Evolutionary conservation across 2,888 invertebrate species (phyloP).

Genomic region (Sinelater perroti): DNA sequence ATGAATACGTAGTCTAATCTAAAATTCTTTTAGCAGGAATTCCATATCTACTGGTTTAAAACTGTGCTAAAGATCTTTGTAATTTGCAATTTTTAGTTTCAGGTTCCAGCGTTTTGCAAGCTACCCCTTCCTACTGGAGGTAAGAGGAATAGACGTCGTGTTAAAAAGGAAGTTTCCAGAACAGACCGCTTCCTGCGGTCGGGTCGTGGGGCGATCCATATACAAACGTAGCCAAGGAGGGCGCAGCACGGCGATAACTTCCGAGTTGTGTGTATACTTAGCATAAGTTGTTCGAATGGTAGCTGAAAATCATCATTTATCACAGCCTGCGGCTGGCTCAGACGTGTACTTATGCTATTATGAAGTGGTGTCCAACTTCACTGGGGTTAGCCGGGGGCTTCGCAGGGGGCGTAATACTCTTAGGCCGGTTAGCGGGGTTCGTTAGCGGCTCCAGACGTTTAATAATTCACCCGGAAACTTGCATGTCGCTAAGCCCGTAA

Average conservation of each 20-base stretch:
- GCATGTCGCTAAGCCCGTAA: conserved; percentile 30
- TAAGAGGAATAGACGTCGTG: too few relatives aligned
- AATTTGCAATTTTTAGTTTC: too few relatives aligned
- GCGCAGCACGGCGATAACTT: conserved; percentile 10
- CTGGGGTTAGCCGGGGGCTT: conserved; percentile 35
- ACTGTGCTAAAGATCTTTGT: too few relatives aligned
- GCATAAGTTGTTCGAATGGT: conserved; percentile 34
- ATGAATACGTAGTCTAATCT: too few relatives aligned
- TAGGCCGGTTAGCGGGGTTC: conserved; percentile 37
- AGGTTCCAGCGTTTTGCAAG: too few relatives aligned
- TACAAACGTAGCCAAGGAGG: too few relatives aligned
- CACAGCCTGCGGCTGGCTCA: conserved; percentile 43
- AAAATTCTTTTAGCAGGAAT: too few relatives aligned
- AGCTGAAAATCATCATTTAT: conserved; percentile 46
- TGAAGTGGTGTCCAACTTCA: conserved; percentile 45
- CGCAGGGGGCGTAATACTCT: conserved; percentile 40
- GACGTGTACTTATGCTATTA: conserved; percentile 47
- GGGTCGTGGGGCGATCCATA: too few relatives aligned
- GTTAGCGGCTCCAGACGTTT: conserved; percentile 42
- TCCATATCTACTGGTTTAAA: too few relatives aligned
- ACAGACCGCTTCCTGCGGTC: too few relatives aligned
- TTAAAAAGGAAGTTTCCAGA: too few relatives aligned
- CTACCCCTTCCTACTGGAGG: too few relatives aligned
- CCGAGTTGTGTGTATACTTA: conserved; percentile 27
- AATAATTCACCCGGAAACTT: conserved; percentile 40